These are phyloP conservation scores for Acanthornis magna DNA, from an alignment of 2,797 vertebrate species.

Conservation along the genomic window DNA sequence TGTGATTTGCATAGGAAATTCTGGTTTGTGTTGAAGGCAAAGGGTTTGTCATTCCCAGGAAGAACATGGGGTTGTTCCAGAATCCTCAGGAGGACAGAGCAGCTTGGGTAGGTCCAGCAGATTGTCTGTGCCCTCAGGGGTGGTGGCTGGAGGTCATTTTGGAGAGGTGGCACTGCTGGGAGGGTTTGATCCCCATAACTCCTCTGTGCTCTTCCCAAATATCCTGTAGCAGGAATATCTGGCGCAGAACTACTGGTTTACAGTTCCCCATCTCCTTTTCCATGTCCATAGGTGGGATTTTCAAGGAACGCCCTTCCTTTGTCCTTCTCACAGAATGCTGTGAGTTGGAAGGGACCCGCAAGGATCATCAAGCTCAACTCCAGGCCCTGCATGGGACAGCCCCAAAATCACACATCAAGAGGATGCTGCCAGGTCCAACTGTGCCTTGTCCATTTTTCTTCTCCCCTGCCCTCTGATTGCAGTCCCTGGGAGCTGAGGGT, in stretches of 20 bases:
- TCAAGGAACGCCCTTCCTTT: not conserved
- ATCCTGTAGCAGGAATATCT: not conserved
- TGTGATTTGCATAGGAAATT: constrained; percentile 29
- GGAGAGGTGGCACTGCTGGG: not conserved
- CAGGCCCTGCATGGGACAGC: not conserved
- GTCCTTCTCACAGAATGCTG: not conserved
- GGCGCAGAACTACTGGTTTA: not conserved
- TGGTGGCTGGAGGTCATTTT: not conserved
- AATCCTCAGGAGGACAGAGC: not conserved
- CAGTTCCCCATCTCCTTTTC: not conserved
- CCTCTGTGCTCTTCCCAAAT: not conserved
- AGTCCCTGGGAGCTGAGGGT: not conserved
- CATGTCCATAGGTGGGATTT: fast-evolving
- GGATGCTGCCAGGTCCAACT: not conserved
- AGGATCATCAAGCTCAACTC: fast-evolving
- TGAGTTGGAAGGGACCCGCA: no score
- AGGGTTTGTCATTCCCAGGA: constrained; percentile 19
- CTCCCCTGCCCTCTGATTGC: not conserved
- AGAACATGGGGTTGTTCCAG: not conserved
- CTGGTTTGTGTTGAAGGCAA: not conserved
- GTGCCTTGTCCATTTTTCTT: not conserved
- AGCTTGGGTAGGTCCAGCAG: not conserved
- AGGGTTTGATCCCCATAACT: not conserved
- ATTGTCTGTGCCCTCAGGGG: fast-evolving
- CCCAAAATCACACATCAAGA: not conserved